phyloP scores from a whole-genome alignment of 2,888 invertebrate species.

The Dasysyrphus albostriatus region DNA sequence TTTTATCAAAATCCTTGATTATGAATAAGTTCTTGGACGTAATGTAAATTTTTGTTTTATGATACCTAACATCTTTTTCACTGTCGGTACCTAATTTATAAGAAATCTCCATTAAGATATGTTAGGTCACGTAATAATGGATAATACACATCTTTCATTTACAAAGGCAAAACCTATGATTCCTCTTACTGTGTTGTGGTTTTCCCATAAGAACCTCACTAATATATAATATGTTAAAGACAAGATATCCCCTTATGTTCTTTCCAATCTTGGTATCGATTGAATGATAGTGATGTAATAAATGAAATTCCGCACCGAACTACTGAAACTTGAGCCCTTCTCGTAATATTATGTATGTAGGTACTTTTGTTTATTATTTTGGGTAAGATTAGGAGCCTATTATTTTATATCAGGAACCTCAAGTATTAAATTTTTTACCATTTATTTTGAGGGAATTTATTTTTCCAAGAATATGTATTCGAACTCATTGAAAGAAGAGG shows the following conservation, averaged over 20 bases:
- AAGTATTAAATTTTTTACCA: background rate
- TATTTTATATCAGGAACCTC: background rate
- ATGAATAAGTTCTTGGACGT: background rate
- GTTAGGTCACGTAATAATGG: constrained; percentile 6
- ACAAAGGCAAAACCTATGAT: background rate
- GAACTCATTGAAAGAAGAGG: background rate
- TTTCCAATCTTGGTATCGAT: constrained; percentile 13
- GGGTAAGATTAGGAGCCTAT: background rate
- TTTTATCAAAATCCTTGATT: background rate
- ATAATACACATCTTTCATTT: background rate
- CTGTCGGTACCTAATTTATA: background rate
- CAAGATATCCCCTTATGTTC: background rate
- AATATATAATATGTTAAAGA: background rate
- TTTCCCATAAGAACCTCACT: background rate
- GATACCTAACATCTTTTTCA: background rate
- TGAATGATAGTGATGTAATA: background rate
- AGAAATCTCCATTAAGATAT: background rate
- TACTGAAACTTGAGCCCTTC: background rate
- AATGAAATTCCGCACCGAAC: constrained; percentile 3
- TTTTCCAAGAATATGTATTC: background rate
- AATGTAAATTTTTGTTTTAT: background rate
- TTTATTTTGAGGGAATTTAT: background rate
- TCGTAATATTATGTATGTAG: background rate
- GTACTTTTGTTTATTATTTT: background rate
- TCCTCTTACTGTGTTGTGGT: background rate